Conservation (phyloP, 2,113 vertebrate species). For the Albula goreensis region DNA sequence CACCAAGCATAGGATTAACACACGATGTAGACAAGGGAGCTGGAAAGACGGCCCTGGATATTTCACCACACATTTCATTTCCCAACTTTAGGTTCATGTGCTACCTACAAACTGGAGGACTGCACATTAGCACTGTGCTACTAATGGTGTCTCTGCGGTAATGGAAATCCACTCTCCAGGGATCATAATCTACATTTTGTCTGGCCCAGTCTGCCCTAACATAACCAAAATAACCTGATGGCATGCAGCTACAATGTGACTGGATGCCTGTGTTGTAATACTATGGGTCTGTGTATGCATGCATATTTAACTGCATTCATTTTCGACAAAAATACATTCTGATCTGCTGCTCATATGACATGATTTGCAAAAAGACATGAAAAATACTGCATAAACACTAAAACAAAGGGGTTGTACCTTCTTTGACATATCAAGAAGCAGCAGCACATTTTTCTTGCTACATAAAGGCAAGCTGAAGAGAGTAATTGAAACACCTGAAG, state of each 20-base stretch:
- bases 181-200: not conserved
- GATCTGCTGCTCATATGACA: not conserved
- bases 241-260: no score
- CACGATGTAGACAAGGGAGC: not conserved
- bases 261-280: no score
- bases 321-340: not conserved
- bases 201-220: not conserved
- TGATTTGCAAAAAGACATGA: not conserved
- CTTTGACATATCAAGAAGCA: not conserved
- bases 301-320: no score
- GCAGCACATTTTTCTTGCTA: not conserved
- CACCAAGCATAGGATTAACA: not conserved
- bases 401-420: not conserved
- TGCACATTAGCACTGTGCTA: not conserved
- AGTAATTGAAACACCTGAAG: not conserved
- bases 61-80: not conserved
- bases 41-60: not conserved
- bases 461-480: not conserved
- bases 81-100: not conserved
- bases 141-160: not conserved
- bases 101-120: not conserved
- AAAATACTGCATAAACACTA: no score
- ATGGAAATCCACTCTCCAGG: not conserved
- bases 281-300: no score
- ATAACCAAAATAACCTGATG: no score